Percentiles rank a stretch among this genome's conserved stretches.
Evolutionary conservation across 2,113 vertebrate genomes (phyloP).

Genomic region (Oreocharis arfaki): DNA sequence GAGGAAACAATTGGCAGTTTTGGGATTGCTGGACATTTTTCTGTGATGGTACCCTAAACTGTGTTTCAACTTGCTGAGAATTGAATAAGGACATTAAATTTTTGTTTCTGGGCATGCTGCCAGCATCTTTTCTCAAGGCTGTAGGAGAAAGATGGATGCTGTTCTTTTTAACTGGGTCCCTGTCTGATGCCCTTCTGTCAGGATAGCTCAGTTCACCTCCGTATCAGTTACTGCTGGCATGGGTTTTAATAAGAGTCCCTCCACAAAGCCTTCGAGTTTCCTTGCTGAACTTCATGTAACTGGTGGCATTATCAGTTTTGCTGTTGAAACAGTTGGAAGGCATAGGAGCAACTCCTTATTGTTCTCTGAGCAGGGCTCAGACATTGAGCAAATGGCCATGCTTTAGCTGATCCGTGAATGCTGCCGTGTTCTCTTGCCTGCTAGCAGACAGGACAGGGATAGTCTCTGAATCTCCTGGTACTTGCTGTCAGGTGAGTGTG

Average conservation of each 20-base stretch:
- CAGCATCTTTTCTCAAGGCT: background rate
- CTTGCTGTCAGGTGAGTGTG: background rate
- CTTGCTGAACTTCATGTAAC: background rate
- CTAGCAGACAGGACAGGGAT: background rate
- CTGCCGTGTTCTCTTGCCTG: background rate
- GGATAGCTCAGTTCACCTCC: background rate
- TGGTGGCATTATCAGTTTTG: background rate
- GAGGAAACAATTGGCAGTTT: background rate
- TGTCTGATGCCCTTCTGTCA: background rate
- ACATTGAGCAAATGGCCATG: background rate
- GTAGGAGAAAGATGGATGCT: background rate
- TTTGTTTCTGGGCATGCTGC: slow-evolving; percentile 70
- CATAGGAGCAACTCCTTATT: background rate
- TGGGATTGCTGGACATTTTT: slow-evolving; percentile 15
- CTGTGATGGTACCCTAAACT: slow-evolving; percentile 65
- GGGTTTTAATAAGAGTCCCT: background rate
- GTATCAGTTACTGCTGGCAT: background rate
- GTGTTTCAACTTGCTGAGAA: slow-evolving; percentile 68
- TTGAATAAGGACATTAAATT: slow-evolving; percentile 66
- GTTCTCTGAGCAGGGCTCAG: background rate
- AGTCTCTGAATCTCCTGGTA: background rate
- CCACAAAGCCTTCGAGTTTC: background rate
- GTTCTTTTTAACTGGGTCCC: background rate
- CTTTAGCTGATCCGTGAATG: background rate
- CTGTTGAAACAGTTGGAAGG: background rate